Evolutionary conservation across 2,113 vertebrate species (phyloP).

Genomic region (Anas platyrhynchos): DNA sequence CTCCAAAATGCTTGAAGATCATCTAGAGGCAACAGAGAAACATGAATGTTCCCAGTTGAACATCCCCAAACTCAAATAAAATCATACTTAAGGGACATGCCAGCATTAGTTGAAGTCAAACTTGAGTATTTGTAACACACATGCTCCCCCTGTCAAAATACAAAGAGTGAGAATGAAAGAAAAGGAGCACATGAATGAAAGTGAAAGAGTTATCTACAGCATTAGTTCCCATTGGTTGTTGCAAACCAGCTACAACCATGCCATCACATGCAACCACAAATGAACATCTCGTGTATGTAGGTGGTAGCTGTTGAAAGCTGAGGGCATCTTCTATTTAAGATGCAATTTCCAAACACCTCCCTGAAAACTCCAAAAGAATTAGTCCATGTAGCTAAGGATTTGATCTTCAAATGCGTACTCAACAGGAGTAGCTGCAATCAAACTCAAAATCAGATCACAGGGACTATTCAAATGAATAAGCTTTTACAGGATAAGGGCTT

Average conservation of each 20-base stretch:
- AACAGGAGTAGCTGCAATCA: neutral
- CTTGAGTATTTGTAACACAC: neutral
- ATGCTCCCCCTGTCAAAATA: neutral
- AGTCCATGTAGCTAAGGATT: neutral
- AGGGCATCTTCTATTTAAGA: constrained; percentile 7
- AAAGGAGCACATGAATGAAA: constrained; percentile 10
- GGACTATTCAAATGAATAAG: neutral
- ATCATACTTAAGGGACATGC: neutral
- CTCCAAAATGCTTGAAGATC: neutral
- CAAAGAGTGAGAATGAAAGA: constrained; percentile 26
- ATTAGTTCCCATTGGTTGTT: neutral
- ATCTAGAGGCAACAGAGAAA: neutral
- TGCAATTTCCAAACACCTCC: neutral
- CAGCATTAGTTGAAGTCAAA: constrained; percentile 26
- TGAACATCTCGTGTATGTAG: constrained; percentile 12
- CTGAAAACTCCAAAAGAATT: neutral
- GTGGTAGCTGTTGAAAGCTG: constrained; percentile 41
- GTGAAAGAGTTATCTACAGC: constrained; percentile 5
- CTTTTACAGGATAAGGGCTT: neutral
- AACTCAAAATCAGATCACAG: constrained; percentile 2
- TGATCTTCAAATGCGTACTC: constrained; percentile 31
- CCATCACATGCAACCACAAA: constrained; percentile 8
- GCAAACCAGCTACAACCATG: constrained; percentile 42
- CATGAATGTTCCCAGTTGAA: neutral
- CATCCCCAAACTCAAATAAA: neutral